phyloP scores from a whole-genome alignment of 1,140 invertebrate species.

The Hyles euphorbiae region DNA sequence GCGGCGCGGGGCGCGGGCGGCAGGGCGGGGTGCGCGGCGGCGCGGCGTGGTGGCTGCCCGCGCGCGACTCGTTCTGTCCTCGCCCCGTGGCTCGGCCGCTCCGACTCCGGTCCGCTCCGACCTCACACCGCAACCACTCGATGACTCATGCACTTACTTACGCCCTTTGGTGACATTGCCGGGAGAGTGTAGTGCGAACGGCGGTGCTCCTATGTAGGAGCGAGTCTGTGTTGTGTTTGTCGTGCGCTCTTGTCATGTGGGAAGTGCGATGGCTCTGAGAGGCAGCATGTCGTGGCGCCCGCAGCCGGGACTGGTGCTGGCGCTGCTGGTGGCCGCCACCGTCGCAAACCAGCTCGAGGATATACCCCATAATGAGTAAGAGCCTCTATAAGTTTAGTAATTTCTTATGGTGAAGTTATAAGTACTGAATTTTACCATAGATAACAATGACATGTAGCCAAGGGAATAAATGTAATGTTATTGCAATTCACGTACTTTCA shows the following conservation, averaged over 20 bases:
- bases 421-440: too few relatives aligned
- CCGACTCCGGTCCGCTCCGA: constrained; percentile 29
- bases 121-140: constrained; percentile 31
- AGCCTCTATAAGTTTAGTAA: background rate
- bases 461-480: too few relatives aligned
- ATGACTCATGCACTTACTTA: constrained; percentile 41
- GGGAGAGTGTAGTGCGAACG: constrained; percentile 45
- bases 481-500: too few relatives aligned
- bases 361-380: constrained; percentile 90
- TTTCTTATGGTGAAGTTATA: too few relatives aligned
- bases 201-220: constrained; percentile 46
- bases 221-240: constrained; percentile 42
- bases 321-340: constrained; percentile 54
- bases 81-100: constrained; percentile 41
- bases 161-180: constrained; percentile 43
- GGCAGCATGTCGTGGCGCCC: constrained; percentile 50
- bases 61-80: constrained; percentile 42
- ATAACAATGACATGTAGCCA: too few relatives aligned
- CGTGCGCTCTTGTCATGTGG: constrained; percentile 50
- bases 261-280: constrained; percentile 53
- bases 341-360: constrained; percentile 85
- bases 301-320: constrained; percentile 42
- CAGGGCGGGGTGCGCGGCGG: constrained; percentile 23
- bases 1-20: constrained; percentile 16
- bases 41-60: constrained; percentile 27